Base-by-base conservation (phyloP, 2,888 invertebrate genomes). In the Hydriomena furcata region DNA sequence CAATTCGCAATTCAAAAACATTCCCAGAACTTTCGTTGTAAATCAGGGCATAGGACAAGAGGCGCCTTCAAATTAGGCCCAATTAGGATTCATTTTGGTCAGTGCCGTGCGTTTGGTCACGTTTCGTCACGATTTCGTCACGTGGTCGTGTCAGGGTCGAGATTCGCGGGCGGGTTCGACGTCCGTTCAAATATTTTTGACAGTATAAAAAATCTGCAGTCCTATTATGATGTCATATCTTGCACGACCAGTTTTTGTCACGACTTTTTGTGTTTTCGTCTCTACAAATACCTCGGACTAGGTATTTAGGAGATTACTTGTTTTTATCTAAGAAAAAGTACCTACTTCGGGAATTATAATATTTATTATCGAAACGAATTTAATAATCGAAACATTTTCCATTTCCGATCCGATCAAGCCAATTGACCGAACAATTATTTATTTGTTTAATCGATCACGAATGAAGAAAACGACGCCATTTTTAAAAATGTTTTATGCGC, bases 181-280 rank as follows among this genome's bases (percentile, higher is more conserved):
- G 85, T 65, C 86, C 86, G 85, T 79, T 80, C 79, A 83, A 77
- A 82, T 76, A 85, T 87, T 86, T 79, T 74, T 61, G 74, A 65
- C 68, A 72, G 77, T 69, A 74, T 79, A 82, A 52, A 74, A 83
- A 81, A 80, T 77, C 71, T 77, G 78, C 83, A 82, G 67, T 76
- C 72, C 82, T 80, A 84, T 83, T 82, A 83, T 80, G 82, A 79
- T 73, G 76, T 78, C 77, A 79, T 71, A 68, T 62, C 73, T 76
- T 52, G 78, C 62, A 71, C 59, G 65, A 58, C 69, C 48, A 66
- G 73, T 76, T 74, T 68, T 56, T 52, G 48, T 46, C 65, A 65
- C 66, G 64, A 66, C 63, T 69, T 69, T 73, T 67, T 71, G 70
- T 71, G 57, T 63, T 49, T 65, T 61, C 64, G 62, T 64, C 41